These are phyloP conservation scores for Deroplatys truncata DNA, from an alignment of 2,888 invertebrate genomes.

Conservation along the genomic window DNA sequence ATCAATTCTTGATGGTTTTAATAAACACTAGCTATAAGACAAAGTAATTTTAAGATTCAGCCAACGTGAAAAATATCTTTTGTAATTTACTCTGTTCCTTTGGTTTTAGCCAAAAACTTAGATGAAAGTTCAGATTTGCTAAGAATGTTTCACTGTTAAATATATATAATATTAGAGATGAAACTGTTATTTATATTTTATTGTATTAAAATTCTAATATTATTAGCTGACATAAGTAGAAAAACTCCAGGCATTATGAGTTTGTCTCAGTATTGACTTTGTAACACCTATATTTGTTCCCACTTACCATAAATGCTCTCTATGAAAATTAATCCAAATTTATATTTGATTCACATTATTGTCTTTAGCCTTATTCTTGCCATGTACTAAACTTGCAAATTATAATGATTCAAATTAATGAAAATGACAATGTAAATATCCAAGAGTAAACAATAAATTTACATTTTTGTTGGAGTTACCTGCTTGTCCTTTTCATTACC, in stretches of 20 bases:
- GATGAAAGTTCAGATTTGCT: background rate
- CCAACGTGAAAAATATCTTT: background rate
- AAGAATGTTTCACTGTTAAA: background rate
- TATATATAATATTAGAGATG: background rate
- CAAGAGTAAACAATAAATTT: background rate
- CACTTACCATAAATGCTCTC: background rate
- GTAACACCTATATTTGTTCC: background rate
- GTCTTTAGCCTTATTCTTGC: background rate
- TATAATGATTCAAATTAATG: background rate
- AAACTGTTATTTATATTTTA: background rate
- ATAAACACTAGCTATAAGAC: background rate
- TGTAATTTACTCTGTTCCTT: background rate
- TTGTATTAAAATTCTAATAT: background rate
- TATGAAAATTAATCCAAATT: background rate
- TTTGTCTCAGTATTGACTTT: background rate
- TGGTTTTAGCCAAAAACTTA: background rate
- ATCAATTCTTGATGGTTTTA: background rate
- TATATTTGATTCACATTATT: background rate
- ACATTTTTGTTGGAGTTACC: background rate
- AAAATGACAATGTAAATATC: background rate
- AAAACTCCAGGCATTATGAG: background rate
- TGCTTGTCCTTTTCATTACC: background rate
- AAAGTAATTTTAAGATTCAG: background rate
- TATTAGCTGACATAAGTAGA: background rate
- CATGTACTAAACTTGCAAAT: background rate